Evolutionary conservation across 2,113 vertebrate species (phyloP).

Genomic region (Tragelaphus strepsiceros): DNA sequence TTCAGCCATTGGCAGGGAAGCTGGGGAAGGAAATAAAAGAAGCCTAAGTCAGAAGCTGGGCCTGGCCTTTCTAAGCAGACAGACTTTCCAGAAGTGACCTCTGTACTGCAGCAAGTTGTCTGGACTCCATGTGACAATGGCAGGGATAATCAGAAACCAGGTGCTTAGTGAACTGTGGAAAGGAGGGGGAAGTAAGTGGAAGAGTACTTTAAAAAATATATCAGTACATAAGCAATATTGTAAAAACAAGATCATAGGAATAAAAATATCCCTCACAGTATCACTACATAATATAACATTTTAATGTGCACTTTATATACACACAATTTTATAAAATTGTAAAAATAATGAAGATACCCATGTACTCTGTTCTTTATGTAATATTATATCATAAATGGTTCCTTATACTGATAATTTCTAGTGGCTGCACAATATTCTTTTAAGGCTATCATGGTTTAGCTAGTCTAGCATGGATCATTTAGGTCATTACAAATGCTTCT

Average conservation of each 20-base stretch:
- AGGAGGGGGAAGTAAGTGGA: not conserved
- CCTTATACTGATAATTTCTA: not conserved
- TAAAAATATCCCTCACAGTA: not conserved
- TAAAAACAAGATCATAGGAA: constrained; percentile 14
- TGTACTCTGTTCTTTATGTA: not conserved
- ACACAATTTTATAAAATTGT: constrained; percentile 4
- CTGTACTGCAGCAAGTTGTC: not conserved
- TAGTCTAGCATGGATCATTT: not conserved
- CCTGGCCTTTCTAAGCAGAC: not conserved
- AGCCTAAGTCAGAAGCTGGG: not conserved
- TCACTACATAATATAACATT: not conserved
- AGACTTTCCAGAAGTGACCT: not conserved
- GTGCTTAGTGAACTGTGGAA: not conserved
- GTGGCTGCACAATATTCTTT: not conserved
- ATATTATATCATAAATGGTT: not conserved
- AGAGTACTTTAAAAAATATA: not conserved
- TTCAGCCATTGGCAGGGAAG: not conserved
- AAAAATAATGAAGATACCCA: not conserved
- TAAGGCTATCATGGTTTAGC: not conserved
- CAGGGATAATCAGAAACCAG: not conserved
- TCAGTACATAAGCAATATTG: not conserved
- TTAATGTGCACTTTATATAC: not conserved
- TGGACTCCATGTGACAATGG: not conserved
- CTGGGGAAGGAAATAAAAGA: constrained; percentile 6
- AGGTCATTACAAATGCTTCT: not conserved